phyloP scores from a whole-genome alignment of 2,797 vertebrate species.

The Lates japonicus region DNA sequence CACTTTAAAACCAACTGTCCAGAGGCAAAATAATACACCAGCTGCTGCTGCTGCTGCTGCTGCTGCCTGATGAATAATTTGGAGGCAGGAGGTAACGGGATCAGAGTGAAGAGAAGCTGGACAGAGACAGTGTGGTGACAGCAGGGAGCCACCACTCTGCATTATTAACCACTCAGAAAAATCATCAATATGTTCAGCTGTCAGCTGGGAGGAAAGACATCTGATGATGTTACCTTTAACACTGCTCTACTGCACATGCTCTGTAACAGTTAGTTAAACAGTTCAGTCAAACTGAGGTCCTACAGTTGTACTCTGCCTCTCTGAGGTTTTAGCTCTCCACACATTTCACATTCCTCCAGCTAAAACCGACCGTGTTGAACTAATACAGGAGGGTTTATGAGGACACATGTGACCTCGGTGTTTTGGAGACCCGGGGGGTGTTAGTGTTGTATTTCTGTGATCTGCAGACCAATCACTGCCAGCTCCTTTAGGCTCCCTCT shows the following conservation, averaged over 20 bases:
- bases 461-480: constrained; percentile 3
- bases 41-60: constrained; percentile 24
- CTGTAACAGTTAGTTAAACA: too few relatives aligned
- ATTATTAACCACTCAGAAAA: constrained; percentile 31
- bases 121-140: background rate
- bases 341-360: background rate
- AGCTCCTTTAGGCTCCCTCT: constrained; percentile 9
- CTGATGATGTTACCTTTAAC: too few relatives aligned
- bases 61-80: constrained; percentile 56
- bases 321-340: background rate
- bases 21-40: background rate
- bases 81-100: constrained; percentile 30
- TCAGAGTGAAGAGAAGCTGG: background rate
- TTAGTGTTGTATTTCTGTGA: constrained; percentile 1
- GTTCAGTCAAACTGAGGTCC: too few relatives aligned
- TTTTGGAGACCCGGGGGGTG: background rate
- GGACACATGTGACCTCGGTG: constrained; percentile 45
- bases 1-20: background rate
- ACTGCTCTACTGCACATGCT: background rate
- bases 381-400: constrained; percentile 23
- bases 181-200: too few relatives aligned
- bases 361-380: background rate
- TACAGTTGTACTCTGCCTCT: background rate
- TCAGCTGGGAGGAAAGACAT: too few relatives aligned
- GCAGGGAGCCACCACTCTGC: constrained; percentile 12